Evolutionary conservation across 2,797 vertebrate genomes (phyloP).

Genomic region (Acropternis orthonyx): DNA sequence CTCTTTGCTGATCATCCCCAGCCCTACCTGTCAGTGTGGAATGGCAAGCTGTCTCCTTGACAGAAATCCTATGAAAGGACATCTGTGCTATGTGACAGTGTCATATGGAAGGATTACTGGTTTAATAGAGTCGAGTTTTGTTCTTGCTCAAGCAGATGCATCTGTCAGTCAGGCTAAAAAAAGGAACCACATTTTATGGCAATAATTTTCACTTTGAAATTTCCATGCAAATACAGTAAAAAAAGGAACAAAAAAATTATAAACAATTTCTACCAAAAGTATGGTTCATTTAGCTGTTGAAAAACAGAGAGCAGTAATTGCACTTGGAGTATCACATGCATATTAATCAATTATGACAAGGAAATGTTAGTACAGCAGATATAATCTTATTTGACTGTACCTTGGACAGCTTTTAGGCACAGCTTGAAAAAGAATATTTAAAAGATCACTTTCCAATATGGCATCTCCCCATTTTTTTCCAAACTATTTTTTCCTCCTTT

Average conservation of each 20-base stretch:
- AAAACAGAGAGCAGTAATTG: slow-evolving; percentile 44
- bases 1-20: slow-evolving; percentile 29
- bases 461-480: slow-evolving; percentile 17
- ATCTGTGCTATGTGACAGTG: slow-evolving; percentile 43
- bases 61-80: slow-evolving; percentile 53
- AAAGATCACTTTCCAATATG: slow-evolving; percentile 59
- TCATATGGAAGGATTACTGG: slow-evolving; percentile 54
- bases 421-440: slow-evolving; percentile 56
- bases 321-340: slow-evolving; percentile 10
- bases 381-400: slow-evolving; percentile 64
- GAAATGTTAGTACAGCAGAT: slow-evolving; percentile 15
- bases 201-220: slow-evolving; percentile 62
- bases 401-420: slow-evolving; percentile 67
- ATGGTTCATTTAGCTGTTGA: background rate
- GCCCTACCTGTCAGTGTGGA: slow-evolving; percentile 44
- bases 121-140: slow-evolving; percentile 57
- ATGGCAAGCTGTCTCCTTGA: slow-evolving; percentile 16
- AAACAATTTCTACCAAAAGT: slow-evolving; percentile 19
- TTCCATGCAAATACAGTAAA: slow-evolving; percentile 19
- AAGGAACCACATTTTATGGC: background rate
- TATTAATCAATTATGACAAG: slow-evolving; percentile 43
- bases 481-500: background rate
- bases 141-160: slow-evolving; percentile 38
- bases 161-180: slow-evolving; percentile 38
- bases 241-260: background rate